These are phyloP conservation scores for Conistra vaccinii DNA, from an alignment of 2,888 invertebrate genomes.

Conservation along the genomic window DNA sequence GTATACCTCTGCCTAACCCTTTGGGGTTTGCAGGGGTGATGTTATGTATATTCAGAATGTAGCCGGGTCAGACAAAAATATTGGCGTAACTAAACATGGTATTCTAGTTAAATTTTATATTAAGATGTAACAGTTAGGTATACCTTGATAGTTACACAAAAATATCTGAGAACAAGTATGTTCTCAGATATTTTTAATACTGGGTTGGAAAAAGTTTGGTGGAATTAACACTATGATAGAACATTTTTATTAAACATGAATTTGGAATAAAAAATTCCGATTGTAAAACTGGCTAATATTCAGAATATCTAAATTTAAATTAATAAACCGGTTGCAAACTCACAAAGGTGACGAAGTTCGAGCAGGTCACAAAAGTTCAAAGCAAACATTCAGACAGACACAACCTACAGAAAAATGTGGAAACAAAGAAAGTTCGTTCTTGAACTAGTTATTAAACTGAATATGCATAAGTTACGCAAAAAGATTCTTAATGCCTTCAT, in stretches of 20 bases:
- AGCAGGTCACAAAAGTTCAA: conserved; percentile 31
- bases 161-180: too few species aligned
- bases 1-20: too few species aligned
- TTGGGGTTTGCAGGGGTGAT: too few species aligned
- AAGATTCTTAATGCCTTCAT: conserved; percentile 63
- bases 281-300: conserved; percentile 2
- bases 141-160: not conserved
- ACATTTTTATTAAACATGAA: not conserved
- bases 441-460: conserved; percentile 70
- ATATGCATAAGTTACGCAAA: conserved; percentile 71
- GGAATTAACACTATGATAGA: not conserved
- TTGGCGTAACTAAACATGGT: too few species aligned
- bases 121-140: too few species aligned
- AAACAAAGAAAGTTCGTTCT: conserved; percentile 75
- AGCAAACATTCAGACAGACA: conserved; percentile 19
- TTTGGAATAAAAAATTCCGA: not conserved
- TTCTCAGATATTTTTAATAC: not conserved
- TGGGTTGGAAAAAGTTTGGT: too few species aligned
- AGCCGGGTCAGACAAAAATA: not conserved
- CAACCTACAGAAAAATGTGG: conserved; percentile 38
- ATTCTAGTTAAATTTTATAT: not conserved
- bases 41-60: not conserved
- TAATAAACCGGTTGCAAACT: conserved; percentile 18
- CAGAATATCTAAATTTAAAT: conserved; percentile 20
- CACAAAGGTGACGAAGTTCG: conserved; percentile 19